Evolutionary conservation across 2,797 vertebrate genomes (phyloP), one percentile per base, ranked within the genome.

Genomic region (Muscicapa striata): DNA sequence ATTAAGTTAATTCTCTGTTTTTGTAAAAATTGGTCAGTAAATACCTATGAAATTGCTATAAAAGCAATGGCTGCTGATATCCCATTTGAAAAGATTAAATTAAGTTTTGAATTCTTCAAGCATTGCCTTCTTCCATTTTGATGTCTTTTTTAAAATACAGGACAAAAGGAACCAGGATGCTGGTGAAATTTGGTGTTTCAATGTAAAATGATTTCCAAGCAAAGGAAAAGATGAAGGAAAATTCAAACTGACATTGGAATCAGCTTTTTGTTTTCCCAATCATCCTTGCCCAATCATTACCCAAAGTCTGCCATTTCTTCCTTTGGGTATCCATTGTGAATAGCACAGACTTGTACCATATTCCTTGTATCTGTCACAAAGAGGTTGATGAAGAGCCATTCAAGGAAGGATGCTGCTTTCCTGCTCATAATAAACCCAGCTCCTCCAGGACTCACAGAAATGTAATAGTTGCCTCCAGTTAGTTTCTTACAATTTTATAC

Each of bases 311-410:
- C 23, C 9, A 8, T 64, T 52, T 80, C 68, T 48, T 24, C 17
- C 13, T 52, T 77, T 51, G 0, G 1, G 3, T 64, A 6, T 43
- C 48, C 5, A 2, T 22, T 0, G 4, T 69, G 51, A 82, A 18
- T 16, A 64, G 32, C 9, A 27, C 10, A 61, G 61, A 38, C 19
- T 52, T 74, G 29, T 36, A 15, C 17, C 29, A 0, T 40, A 29
- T 9, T 66, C 32, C 21, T 79, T 23, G 14, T 77, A 7, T 13
- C 8, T 76, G 21, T 77, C 11, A 36, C 51, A 30, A 43, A 45
- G 16, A 16, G 2, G 16, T 34, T 48, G 32, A 34, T 36, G 38
- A n/a, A 43, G 16, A 51, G 19, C 17, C 8, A 11, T 55, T 57
- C 12, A 52, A 18, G 38, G 26, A 55, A 38, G 29, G 11, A 15